A percentile compares a stretch with the other conserved stretches of the same genome.
phyloP scores from a whole-genome alignment of 1,140 invertebrate species.

The Zophobas atratus region DNA sequence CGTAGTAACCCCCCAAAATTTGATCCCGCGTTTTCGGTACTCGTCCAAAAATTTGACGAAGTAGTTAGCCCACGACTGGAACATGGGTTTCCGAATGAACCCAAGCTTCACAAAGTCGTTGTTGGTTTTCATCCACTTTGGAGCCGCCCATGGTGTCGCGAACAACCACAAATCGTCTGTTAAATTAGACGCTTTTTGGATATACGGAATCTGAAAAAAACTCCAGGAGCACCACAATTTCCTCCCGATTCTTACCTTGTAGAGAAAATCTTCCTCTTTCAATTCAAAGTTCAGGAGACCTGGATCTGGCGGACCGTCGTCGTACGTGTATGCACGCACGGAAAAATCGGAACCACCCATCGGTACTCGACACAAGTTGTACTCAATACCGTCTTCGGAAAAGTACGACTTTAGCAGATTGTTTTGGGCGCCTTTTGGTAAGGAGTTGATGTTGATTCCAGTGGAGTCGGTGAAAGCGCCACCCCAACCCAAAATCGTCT shows the following conservation, averaged over 20 bases:
- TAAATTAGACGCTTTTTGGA: constrained; percentile 61
- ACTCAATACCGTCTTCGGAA: no score
- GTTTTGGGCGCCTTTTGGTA: constrained; percentile 72
- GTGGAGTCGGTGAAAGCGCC: constrained; percentile 86
- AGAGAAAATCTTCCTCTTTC: not conserved
- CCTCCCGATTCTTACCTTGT: not conserved
- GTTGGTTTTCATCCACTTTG: constrained; percentile 95
- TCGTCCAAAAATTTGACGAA: constrained; percentile 65
- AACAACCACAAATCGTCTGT: constrained; percentile 63
- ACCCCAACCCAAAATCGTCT: constrained; percentile 57
- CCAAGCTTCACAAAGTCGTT: constrained; percentile 72
- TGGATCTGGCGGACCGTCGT: not conserved
- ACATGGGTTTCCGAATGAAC: constrained; percentile 70
- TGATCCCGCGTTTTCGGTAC: constrained; percentile 60
- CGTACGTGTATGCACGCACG: not conserved
- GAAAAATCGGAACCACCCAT: not conserved
- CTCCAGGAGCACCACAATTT: no score
- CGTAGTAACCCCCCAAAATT: constrained; percentile 66
- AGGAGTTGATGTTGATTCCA: constrained; percentile 80
- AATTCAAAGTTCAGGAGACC: not conserved
- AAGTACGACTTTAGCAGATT: constrained; percentile 66
- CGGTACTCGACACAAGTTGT: no score
- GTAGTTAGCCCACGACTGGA: constrained; percentile 76
- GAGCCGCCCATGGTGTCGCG: constrained; percentile 86
- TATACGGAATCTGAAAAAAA: constrained; percentile 65